Evolutionary conservation across 2,888 invertebrate species (phyloP).

Genomic region (Endotricha flammealis): DNA sequence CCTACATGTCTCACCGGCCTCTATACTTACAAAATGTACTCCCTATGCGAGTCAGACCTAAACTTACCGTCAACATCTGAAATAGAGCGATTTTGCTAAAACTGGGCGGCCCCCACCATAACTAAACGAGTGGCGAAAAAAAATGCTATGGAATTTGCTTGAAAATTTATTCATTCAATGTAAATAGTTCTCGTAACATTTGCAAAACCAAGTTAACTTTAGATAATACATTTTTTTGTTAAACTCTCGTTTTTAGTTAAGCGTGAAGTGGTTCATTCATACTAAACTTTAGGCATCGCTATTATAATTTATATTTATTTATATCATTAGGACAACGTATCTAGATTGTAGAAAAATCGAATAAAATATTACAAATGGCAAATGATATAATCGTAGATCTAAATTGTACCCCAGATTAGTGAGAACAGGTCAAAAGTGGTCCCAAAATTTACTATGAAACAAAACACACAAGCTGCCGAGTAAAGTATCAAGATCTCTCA

Average conservation of each 20-base stretch:
- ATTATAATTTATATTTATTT: constrained; percentile 21
- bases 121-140: constrained; percentile 54
- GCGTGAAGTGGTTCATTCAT: constrained; percentile 61
- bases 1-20: constrained; percentile 36
- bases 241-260: constrained; percentile 38
- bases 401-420: constrained; percentile 36
- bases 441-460: constrained; percentile 76
- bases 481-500: constrained; percentile 33
- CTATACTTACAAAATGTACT: constrained; percentile 47
- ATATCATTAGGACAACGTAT: constrained; percentile 21
- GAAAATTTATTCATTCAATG: constrained; percentile 68
- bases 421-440: constrained; percentile 59
- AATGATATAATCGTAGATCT: constrained; percentile 32
- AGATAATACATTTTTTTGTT: constrained; percentile 35
- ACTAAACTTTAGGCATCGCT: constrained; percentile 59
- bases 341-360: constrained; percentile 22
- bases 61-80: constrained; percentile 78
- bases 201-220: constrained; percentile 47
- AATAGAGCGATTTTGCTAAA: constrained; percentile 69
- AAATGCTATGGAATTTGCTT: constrained; percentile 71
- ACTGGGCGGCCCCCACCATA: constrained; percentile 66
- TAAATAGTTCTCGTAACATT: constrained; percentile 66
- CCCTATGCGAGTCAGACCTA: constrained; percentile 62
- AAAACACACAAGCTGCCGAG: constrained; percentile 57
- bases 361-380: constrained; percentile 21